Base-by-base conservation (phyloP, 2,888 invertebrate genomes). In the Microdon myrmicae region DNA sequence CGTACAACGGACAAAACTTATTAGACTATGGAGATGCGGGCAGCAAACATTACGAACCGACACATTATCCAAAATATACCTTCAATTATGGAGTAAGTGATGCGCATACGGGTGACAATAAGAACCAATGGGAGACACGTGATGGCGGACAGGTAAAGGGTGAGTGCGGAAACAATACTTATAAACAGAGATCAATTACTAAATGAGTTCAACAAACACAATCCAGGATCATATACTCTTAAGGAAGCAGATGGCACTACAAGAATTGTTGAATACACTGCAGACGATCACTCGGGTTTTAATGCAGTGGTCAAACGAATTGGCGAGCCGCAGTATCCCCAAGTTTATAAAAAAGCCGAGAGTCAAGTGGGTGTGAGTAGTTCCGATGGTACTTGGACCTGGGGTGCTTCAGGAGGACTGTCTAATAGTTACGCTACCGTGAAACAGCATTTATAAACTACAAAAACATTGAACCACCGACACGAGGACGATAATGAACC, bases 131-230 rank as follows among this genome's bases (percentile, higher is more conserved):
- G 74, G 83, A 83, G 71, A 76, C 80, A 26, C 79, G 83, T 23
- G 81, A 83, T 69, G 83, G 83, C 14, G 83, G 82, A 69, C 72
- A 74, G 53, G 83, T 83, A 3, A 83, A 83, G 67, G 78, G 78
- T 73, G 69, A 48, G 22, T 29, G 29, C 51, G 32, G n/a, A n/a
- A n/a, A n/a, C n/a, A n/a, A n/a, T n/a, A n/a, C 8, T 2, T 3
- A 9, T 13, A n/a, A 28, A 28, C 8, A 8, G 8, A 7, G 23
- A 7, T 7, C 8, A 22, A 7, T 22, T 22, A 22, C 6, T 7
- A 22, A 7, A 22, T 22, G 8, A 7, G 23, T 22, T n/a, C n/a
- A 54, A 43, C 28, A 9, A 7, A 10, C 4, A 19, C n/a, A n/a
- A n/a, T n/a, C n/a, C n/a, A 75, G 75, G 75, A 20, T 73, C 74